phyloP scores from a whole-genome alignment of 2,888 invertebrate species.

The Drosophila testacea region DNA sequence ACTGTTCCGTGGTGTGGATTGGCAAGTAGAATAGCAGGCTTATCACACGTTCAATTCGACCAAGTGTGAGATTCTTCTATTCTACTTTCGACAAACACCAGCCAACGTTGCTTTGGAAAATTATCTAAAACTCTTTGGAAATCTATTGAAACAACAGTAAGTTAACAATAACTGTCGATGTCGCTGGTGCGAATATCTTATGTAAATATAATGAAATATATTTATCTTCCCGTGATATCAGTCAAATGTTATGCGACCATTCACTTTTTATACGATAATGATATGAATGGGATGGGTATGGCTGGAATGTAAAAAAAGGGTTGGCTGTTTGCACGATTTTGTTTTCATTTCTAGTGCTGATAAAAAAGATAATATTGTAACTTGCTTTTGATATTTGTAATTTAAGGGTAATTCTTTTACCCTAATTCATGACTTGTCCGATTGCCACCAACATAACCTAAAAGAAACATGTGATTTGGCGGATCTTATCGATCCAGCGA shows the following conservation, averaged over 20 bases:
- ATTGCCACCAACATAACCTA: conserved; percentile 2
- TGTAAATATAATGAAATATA: conserved; percentile 44
- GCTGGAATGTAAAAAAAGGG: conserved; percentile 27
- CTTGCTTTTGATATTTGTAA: not conserved
- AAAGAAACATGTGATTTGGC: conserved; percentile 42
- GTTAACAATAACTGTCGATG: conserved; percentile 14
- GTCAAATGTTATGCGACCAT: conserved; percentile 34
- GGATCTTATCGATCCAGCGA: conserved; percentile 47
- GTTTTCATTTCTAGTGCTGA: conserved; percentile 2
- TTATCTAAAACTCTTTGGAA: not conserved
- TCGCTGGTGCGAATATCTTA: conserved; percentile 34
- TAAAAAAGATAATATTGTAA: not conserved
- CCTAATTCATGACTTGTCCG: not conserved
- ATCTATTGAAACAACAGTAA: conserved; percentile 29
- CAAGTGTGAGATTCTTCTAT: conserved; percentile 78
- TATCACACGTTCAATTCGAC: conserved; percentile 71
- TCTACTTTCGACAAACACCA: conserved; percentile 79
- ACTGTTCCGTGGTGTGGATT: conserved; percentile 58
- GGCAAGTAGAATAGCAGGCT: conserved; percentile 80
- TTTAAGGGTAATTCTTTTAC: not conserved
- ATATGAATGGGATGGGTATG: conserved; percentile 38
- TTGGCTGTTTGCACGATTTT: conserved; percentile 9
- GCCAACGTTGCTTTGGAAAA: conserved; percentile 30
- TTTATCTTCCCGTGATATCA: conserved; percentile 48
- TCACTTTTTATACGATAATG: conserved; percentile 22